Evolutionary conservation across 2,888 invertebrate species (phyloP), one percentile per base, ranked within the genome.

Genomic region (Mamestra brassicae): DNA sequence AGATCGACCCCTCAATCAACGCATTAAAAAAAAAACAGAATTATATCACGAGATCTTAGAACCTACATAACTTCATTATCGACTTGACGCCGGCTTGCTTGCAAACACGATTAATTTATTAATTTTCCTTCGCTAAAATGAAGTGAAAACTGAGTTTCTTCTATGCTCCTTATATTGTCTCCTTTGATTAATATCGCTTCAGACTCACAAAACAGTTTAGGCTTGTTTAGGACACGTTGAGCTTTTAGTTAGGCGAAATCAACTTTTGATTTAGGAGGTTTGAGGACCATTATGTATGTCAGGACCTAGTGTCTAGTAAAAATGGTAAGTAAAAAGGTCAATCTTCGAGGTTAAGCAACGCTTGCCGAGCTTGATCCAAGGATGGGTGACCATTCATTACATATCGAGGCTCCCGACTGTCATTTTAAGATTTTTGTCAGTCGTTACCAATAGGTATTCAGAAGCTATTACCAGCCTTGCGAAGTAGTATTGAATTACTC

Each of bases 181-280:
- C 54, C 13, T 64, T 64, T 64, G 36, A 80, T 80, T 75, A 80
- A 80, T 80, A 75, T 75, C 26, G 45, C 55, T 71, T 5, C 64
- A 60, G 15, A 50, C 70, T 63, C 3, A 57, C 67, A 64, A 61
- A 80, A 57, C 50, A 57, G 50, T 58, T 79, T 26, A 50, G 50
- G 17, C 60, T 52, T 64, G 38, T 71, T 55, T 75, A 47, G 11
- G 17, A 52, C 45, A 69, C 1, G 47, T 13, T 47, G 2, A 62
- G 61, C 45, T 74, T 74, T 79, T 74, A 47, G 38, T 11, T 47
- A 11, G 3, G 3, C 8, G n/a, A 17, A 38, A 50, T 42, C n/a
- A n/a, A 38, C 6, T n/a, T 58, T 54, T 2, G 11, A 0, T 58
- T n/a, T 17, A 26, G 34, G 36, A 42, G 54, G 57, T 47, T 17